A percentile compares a stretch with the other conserved stretches of the same genome.
phyloP scores from a whole-genome alignment of 2,888 invertebrate genomes.

The Creontiades dilutus region DNA sequence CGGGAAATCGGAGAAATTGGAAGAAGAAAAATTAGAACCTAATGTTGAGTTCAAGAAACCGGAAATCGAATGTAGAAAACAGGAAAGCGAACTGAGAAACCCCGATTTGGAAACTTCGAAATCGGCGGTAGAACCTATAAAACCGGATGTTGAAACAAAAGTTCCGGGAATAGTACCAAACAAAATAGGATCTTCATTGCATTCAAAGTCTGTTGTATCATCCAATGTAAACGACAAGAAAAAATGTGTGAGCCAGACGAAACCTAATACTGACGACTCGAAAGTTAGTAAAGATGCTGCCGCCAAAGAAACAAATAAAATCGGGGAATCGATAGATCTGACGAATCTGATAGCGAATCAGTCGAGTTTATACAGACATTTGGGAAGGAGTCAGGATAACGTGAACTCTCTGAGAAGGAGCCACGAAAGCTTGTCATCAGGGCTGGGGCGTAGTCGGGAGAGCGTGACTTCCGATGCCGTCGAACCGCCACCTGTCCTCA shows the following conservation, averaged over 20 bases:
- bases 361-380: conserved; percentile 63
- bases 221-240: too few relatives aligned
- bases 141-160: neutral
- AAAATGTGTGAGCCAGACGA: too few relatives aligned
- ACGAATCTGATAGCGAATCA: conserved; percentile 57
- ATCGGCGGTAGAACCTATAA: neutral
- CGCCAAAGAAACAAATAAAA: neutral
- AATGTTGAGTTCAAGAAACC: neutral
- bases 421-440: conserved; percentile 48
- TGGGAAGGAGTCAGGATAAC: conserved; percentile 61
- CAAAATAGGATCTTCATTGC: too few relatives aligned
- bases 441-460: conserved; percentile 8
- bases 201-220: too few relatives aligned
- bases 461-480: conserved; percentile 35
- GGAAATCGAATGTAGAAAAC: neutral
- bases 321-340: neutral
- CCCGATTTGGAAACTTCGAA: neutral
- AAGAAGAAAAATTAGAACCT: neutral
- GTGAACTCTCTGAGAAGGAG: conserved; percentile 48
- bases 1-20: conserved; percentile 77
- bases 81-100: neutral
- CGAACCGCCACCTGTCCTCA: neutral
- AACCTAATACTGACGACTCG: too few relatives aligned
- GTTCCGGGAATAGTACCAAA: too few relatives aligned
- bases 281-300: neutral